Base-by-base conservation (phyloP, 2,888 invertebrate genomes). In the Micoletzkya japonica region DNA sequence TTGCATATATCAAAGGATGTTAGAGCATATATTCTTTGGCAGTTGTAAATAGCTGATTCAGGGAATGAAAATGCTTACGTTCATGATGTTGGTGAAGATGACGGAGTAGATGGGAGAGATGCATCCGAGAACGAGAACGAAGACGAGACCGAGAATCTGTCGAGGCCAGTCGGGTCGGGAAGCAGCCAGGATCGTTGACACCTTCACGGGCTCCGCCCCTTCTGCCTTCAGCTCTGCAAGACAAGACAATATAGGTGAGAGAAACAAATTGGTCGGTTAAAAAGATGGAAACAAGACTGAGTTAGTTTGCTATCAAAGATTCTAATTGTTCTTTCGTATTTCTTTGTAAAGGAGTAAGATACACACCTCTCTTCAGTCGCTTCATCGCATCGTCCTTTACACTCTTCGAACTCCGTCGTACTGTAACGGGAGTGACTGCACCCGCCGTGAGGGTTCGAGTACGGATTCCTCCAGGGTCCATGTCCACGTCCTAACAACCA, bases 61-160 rank as follows among this genome's bases (percentile, higher is more conserved):
- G 44, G 44, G 44, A 44, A 44, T 10, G 44, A 44, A 20, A 44
- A 44, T 10, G 44, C 70, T 60, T 52, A 82, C 83, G 60, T 74
- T 68, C 60, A 85, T 80, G 34, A 85, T 82, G 64, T 83, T 77
- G 59, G 81, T 79, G 77, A 86, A 85, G 75, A 88, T 87, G 54
- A 88, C 82, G 32, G 88, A 87, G 80, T 87, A 88, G 3, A 86
- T 83, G 3, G 88, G 88, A 79, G 87, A 87, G 17, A 87, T 80
- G 54, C 70, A 36, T 54, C 54, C 52, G 28, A 66, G 64, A 30
- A 66, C 24, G 24, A 66, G 10, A 28, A 66, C 64, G 54, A 66
- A 66, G 28, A 14, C 2, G 54, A 36, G 0, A 50, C 63, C 63
- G 34, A 63, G 17, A 30, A 63, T 20, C 50, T 66, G 64, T 54